These are phyloP conservation scores for Diacarnus erythraeanus DNA, from an alignment of 37 sponge, comb jelly and placozoan genomes.

Conservation along the genomic window DNA sequence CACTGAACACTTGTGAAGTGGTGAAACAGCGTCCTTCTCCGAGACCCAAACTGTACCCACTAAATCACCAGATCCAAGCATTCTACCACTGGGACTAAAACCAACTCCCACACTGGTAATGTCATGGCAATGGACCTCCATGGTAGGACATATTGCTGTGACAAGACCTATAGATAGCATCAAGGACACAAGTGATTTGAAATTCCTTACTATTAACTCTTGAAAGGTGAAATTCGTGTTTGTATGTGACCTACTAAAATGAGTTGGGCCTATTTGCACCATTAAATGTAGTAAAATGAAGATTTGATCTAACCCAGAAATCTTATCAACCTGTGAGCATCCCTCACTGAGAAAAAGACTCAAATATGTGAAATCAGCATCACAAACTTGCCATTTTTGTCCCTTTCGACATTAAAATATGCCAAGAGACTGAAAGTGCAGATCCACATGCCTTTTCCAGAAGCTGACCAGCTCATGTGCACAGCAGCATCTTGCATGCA, in stretches of 20 bases:
- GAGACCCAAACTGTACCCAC: constrained; percentile 56
- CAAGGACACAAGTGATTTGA: no score
- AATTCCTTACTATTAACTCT: no score
- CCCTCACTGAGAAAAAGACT: no score
- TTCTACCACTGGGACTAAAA: constrained; percentile 42
- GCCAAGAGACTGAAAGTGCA: constrained; percentile 57
- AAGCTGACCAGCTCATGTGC: constrained; percentile 34
- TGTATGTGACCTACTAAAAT: no score
- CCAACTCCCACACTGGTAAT: constrained; percentile 65
- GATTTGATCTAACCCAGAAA: no score
- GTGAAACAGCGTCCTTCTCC: background rate
- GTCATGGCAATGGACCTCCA: constrained; percentile 28
- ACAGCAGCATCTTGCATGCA: constrained; percentile 42
- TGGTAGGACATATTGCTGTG: background rate
- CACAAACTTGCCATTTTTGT: constrained; percentile 33
- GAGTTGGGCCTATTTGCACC: no score
- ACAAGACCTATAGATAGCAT: constrained; percentile 41
- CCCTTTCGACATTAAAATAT: constrained; percentile 27
- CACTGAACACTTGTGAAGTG: constrained; percentile 27
- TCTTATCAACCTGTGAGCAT: no score
- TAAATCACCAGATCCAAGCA: constrained; percentile 64
- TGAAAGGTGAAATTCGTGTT: no score
- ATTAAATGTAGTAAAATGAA: no score
- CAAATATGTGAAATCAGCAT: no score
- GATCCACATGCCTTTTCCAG: constrained; percentile 48